These are phyloP conservation scores for Metaphire vulgaris DNA, from an alignment of 1,140 invertebrate species.

Conservation along the genomic window DNA sequence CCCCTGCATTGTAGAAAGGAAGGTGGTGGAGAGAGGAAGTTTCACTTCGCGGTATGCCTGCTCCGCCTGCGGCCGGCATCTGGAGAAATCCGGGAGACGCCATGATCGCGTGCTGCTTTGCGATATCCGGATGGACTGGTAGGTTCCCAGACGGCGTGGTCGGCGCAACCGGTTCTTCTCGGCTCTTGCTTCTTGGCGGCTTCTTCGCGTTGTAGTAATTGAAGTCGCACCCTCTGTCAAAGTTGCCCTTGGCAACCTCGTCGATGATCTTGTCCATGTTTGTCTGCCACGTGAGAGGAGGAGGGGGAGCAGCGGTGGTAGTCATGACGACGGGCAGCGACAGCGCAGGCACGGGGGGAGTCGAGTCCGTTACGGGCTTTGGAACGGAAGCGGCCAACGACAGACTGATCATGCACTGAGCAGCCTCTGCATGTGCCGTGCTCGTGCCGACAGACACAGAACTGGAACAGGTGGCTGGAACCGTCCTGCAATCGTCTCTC, in stretches of 20 bases:
- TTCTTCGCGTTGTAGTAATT: conserved; percentile 19
- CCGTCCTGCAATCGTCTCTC: neutral
- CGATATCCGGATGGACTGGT: neutral
- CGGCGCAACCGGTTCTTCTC: conserved; percentile 23
- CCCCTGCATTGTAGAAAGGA: conserved; percentile 12
- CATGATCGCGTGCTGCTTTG: neutral
- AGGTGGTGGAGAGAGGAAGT: conserved; percentile 15
- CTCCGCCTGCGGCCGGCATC: neutral
- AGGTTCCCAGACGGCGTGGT: conserved; percentile 27
- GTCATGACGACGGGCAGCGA: neutral
- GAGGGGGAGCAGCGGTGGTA: neutral
- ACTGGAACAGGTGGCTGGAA: too few species aligned
- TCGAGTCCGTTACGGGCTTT: neutral
- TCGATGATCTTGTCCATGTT: conserved; percentile 46
- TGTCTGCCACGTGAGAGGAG: conserved; percentile 29
- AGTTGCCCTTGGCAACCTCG: conserved; percentile 46
- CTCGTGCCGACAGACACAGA: neutral
- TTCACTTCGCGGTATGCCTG: neutral
- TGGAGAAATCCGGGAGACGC: neutral
- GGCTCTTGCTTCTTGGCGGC: conserved; percentile 3
- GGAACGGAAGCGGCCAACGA: neutral
- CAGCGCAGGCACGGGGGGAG: neutral
- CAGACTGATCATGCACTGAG: neutral
- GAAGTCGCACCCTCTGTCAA: conserved; percentile 33
- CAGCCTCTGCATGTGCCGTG: neutral